phyloP scores from a whole-genome alignment of 1,140 invertebrate genomes.

The Heliconius melpomene region DNA sequence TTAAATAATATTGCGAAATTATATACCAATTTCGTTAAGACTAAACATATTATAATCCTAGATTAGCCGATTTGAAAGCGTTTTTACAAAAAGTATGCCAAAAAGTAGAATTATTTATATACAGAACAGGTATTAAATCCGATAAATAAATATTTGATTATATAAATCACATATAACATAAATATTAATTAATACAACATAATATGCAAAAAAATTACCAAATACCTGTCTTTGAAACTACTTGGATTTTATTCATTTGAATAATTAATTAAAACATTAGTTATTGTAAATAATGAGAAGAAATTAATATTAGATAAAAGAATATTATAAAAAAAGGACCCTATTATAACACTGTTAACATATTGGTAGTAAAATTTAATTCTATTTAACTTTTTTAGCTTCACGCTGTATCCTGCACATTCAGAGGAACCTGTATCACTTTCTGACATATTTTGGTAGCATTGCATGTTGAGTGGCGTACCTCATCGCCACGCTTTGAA shows the following conservation, averaged over 20 bases:
- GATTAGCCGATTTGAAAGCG: not conserved
- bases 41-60: not conserved
- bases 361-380: too few species aligned
- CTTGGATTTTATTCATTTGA: not conserved
- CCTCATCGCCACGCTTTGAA: not conserved
- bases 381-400: not conserved
- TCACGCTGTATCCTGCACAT: not conserved
- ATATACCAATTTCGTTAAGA: too few species aligned
- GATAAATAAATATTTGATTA: not conserved
- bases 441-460: not conserved
- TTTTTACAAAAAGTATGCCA: not conserved
- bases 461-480: not conserved
- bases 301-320: too few species aligned
- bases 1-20: too few species aligned
- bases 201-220: not conserved
- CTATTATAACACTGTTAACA: too few species aligned
- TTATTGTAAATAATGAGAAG: too few species aligned
- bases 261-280: not conserved
- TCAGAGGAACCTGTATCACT: too few species aligned
- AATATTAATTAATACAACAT: not conserved
- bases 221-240: not conserved
- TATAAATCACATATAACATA: not conserved
- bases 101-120: not conserved
- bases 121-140: not conserved
- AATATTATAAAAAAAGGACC: too few species aligned